Conservation (phyloP, 2,113 vertebrate species). For the Regulus satrapa region DNA sequence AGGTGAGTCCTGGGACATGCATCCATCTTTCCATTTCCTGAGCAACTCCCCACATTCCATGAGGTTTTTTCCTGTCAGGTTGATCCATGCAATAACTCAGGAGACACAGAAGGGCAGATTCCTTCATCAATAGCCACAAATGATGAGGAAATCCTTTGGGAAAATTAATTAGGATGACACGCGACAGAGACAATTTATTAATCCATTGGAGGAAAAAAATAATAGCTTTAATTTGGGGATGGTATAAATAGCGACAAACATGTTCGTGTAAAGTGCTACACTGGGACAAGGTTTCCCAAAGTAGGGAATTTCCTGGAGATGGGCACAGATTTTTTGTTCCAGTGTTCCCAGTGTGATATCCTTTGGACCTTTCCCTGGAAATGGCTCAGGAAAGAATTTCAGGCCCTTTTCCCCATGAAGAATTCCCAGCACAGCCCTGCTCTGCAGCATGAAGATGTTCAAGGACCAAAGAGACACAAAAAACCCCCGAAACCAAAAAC, state of each 20-base stretch:
- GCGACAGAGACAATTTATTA: not conserved
- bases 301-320: not conserved
- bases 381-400: not conserved
- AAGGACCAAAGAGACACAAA: not conserved
- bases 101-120: not conserved
- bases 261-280: not conserved
- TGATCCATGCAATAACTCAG: not conserved
- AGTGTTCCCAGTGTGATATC: accelerated
- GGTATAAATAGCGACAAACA: not conserved
- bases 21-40: not conserved
- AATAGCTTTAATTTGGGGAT: not conserved
- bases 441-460: not conserved
- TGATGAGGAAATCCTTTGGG: not conserved
- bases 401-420: accelerated
- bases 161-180: not conserved
- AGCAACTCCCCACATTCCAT: not conserved
- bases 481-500: not conserved
- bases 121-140: not conserved
- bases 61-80: not conserved
- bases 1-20: not conserved
- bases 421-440: not conserved
- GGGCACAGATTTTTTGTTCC: not conserved
- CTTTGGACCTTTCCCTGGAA: not conserved
- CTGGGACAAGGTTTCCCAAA: accelerated
- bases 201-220: not conserved